Percentiles rank a stretch among this genome's conserved stretches.
Conservation (phyloP, 2,797 vertebrate species). For the Lycodopsis pacificus region DNA sequence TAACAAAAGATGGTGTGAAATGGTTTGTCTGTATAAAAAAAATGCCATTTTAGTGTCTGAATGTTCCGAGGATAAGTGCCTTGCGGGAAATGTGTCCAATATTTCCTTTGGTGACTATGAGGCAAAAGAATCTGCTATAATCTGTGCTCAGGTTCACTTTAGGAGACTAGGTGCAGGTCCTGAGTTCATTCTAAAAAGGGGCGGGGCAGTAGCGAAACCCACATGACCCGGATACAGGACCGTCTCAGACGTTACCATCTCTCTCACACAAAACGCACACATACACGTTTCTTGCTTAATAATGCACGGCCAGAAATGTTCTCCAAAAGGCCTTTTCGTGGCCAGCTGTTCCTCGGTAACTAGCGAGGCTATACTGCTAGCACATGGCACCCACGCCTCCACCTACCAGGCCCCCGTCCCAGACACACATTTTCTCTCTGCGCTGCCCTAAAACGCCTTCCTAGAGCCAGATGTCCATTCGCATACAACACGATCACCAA, state of each 20-base stretch:
- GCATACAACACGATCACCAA: slow-evolving; percentile 7
- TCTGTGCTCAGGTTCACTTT: neutral
- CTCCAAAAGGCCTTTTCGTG: slow-evolving; percentile 27
- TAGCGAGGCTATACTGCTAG: slow-evolving; percentile 32
- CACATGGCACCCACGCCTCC: slow-evolving; percentile 3
- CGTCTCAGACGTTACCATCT: neutral
- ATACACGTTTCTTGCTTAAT: neutral
- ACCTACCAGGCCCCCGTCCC: neutral
- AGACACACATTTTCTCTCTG: neutral
- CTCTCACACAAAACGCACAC: neutral
- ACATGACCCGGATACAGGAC: neutral
- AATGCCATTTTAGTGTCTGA: too few species aligned
- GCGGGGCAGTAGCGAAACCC: neutral
- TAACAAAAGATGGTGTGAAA: neutral
- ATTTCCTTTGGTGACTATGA: neutral
- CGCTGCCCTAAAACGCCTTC: slow-evolving; percentile 11
- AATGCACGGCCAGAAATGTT: neutral
- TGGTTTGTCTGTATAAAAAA: too few species aligned
- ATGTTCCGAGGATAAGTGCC: neutral
- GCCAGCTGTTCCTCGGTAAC: slow-evolving; percentile 38
- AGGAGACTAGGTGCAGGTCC: too few species aligned
- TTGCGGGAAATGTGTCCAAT: neutral
- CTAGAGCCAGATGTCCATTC: slow-evolving; percentile 35
- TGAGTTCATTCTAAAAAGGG: neutral
- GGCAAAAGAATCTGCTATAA: neutral